phyloP scores from a whole-genome alignment of 2,113 vertebrate species.

The Sylvia atricapilla region DNA sequence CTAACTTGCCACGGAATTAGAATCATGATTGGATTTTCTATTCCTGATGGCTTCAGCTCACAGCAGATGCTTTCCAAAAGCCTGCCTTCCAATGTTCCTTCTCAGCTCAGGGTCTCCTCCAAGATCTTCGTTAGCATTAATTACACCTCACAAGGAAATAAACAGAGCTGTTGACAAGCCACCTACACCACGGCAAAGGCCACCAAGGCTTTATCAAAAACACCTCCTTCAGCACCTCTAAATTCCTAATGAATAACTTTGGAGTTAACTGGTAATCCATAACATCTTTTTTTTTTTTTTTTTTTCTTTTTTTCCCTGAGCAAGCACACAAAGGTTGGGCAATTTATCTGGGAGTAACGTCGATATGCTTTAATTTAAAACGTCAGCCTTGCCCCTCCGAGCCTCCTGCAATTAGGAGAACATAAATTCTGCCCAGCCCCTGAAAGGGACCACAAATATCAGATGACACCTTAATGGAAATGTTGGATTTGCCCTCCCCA shows the following conservation, averaged over 20 bases:
- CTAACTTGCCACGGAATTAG: not conserved
- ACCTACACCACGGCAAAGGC: not conserved
- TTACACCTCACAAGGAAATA: not conserved
- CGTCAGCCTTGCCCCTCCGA: not conserved
- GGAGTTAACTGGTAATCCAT: conserved; percentile 52
- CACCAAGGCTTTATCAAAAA: not conserved
- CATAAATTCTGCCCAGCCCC: not conserved
- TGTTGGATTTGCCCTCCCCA: not conserved
- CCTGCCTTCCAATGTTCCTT: not conserved
- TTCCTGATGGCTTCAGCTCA: not conserved
- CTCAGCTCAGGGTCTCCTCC: not conserved
- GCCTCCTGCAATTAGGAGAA: conserved; percentile 17
- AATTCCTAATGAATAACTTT: conserved; percentile 47
- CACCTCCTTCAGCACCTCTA: not conserved
- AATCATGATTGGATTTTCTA: not conserved
- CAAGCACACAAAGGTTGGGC: conserved; percentile 36
- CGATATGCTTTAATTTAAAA: not conserved
- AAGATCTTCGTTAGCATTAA: not conserved
- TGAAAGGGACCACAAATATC: conserved; percentile 15
- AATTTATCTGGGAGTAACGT: not conserved
- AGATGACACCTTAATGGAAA: conserved; percentile 32
- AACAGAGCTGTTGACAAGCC: not conserved
- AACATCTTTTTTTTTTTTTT: not conserved
- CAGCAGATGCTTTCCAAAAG: not conserved
- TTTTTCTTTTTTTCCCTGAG: conserved; percentile 1